phyloP scores from a whole-genome alignment of 2,888 invertebrate genomes.

The Smittia sp. region DNA sequence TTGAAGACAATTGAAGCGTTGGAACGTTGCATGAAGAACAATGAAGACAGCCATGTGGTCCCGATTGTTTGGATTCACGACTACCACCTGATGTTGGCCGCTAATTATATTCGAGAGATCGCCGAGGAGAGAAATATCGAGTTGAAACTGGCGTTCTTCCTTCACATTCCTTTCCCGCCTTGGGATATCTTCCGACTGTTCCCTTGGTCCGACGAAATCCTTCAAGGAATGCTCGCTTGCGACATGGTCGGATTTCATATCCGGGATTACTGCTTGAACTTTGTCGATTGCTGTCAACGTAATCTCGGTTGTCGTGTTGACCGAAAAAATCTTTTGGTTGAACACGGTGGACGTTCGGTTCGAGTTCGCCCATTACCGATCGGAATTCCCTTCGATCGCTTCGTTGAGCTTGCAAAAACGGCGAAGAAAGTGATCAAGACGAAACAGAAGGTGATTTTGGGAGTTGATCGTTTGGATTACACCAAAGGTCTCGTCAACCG shows the following conservation, averaged over 20 bases:
- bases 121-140: conserved; percentile 74
- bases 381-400: conserved; percentile 84
- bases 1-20: conserved; percentile 72
- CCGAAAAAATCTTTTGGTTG: conserved; percentile 79
- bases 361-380: conserved; percentile 81
- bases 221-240: conserved; percentile 88
- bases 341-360: conserved; percentile 82
- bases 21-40: conserved; percentile 54
- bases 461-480: conserved; percentile 86
- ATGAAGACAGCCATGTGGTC: conserved; percentile 51
- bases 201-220: conserved; percentile 90
- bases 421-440: conserved; percentile 67
- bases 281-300: conserved; percentile 87
- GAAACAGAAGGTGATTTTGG: conserved; percentile 77
- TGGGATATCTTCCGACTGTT: conserved; percentile 90
- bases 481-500: conserved; percentile 86
- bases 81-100: conserved; percentile 89
- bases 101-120: conserved; percentile 84
- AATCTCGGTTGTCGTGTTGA: conserved; percentile 84
- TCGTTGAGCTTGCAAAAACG: conserved; percentile 74
- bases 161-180: conserved; percentile 92
- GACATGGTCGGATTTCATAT: conserved; percentile 94
- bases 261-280: conserved; percentile 85
- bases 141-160: conserved; percentile 84
- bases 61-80: conserved; percentile 93